Percentiles rank a stretch among this genome's conserved stretches.
These are phyloP conservation scores for Isotomurus palustris DNA, from an alignment of 2,888 invertebrate species.

Conservation along the genomic window DNA sequence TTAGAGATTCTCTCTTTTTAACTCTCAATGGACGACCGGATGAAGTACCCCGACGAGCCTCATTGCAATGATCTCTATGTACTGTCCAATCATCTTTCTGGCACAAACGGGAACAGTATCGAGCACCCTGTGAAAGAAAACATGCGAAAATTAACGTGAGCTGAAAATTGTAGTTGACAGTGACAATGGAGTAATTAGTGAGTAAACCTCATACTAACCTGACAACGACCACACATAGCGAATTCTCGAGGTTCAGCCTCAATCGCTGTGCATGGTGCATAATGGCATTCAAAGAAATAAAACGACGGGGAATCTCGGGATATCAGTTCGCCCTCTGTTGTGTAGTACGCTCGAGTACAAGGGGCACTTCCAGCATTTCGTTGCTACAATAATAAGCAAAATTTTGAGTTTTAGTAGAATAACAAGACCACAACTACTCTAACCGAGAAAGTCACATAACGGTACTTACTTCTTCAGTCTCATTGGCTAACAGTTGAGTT, in stretches of 20 bases:
- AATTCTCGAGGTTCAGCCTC: constrained; percentile 54
- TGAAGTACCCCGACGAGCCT: constrained; percentile 36
- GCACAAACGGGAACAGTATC: constrained; percentile 43
- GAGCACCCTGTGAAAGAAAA: constrained; percentile 37
- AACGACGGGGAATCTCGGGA: constrained; percentile 39
- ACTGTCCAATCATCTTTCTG: constrained; percentile 43
- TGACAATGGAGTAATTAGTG: neutral
- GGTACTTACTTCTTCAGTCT: constrained; percentile 47
- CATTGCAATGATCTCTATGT: constrained; percentile 42
- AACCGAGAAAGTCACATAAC: constrained; percentile 23
- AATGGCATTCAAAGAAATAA: constrained; percentile 55
- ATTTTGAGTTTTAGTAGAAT: neutral
- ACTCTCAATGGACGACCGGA: constrained; percentile 18
- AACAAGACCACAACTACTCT: neutral
- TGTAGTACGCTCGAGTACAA: constrained; percentile 42
- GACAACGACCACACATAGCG: constrained; percentile 55
- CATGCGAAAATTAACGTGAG: neutral
- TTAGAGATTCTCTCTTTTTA: constrained; percentile 19
- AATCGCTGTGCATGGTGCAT: constrained; percentile 54
- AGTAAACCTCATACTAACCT: constrained; percentile 47
- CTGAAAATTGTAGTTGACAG: constrained; percentile 2
- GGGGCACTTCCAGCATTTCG: constrained; percentile 41
- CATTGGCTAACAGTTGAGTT: constrained; percentile 53
- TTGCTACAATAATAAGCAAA: constrained; percentile 24
- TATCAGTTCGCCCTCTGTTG: constrained; percentile 43